Conservation (phyloP, 2,888 invertebrate species). For the Cryptus armator region DNA sequence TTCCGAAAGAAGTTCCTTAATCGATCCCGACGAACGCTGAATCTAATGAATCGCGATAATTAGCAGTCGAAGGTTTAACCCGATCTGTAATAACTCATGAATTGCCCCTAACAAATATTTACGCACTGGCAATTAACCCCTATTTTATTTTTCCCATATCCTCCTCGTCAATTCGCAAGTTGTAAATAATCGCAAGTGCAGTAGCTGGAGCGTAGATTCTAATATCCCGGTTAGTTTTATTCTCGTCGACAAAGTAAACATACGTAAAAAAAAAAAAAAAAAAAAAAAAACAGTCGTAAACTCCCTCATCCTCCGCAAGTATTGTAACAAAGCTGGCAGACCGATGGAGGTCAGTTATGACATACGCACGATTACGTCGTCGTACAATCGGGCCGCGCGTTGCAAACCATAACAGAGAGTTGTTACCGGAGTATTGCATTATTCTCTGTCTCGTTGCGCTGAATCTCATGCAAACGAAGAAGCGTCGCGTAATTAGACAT, state of each 20-base stretch:
- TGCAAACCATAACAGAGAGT: slow-evolving; percentile 9
- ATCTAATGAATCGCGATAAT: slow-evolving; percentile 30
- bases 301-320: slow-evolving; percentile 9
- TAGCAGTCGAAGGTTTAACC: slow-evolving; percentile 20
- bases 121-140: neutral
- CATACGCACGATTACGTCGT: slow-evolving; percentile 18
- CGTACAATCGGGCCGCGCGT: slow-evolving; percentile 29
- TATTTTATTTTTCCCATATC: neutral
- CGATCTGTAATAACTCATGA: slow-evolving; percentile 17
- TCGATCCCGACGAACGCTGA: slow-evolving; percentile 7
- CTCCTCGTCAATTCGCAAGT: slow-evolving; percentile 22
- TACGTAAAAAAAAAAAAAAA: slow-evolving; percentile 16
- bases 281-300: slow-evolving; percentile 24
- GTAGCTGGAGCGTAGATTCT: slow-evolving; percentile 55
- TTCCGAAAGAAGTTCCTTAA: neutral
- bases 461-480: slow-evolving; percentile 20
- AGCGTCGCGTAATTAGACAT: slow-evolving; percentile 47
- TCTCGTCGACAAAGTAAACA: slow-evolving; percentile 26
- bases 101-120: slow-evolving; percentile 30
- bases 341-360: neutral
- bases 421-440: slow-evolving; percentile 41
- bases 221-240: slow-evolving; percentile 42
- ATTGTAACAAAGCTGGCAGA: slow-evolving; percentile 38
- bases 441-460: slow-evolving; percentile 13
- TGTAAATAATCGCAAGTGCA: slow-evolving; percentile 47